Evolutionary conservation across 2,113 vertebrate genomes (phyloP), one percentile per base, ranked within the genome.

Genomic region (Mesocricetus auratus): DNA sequence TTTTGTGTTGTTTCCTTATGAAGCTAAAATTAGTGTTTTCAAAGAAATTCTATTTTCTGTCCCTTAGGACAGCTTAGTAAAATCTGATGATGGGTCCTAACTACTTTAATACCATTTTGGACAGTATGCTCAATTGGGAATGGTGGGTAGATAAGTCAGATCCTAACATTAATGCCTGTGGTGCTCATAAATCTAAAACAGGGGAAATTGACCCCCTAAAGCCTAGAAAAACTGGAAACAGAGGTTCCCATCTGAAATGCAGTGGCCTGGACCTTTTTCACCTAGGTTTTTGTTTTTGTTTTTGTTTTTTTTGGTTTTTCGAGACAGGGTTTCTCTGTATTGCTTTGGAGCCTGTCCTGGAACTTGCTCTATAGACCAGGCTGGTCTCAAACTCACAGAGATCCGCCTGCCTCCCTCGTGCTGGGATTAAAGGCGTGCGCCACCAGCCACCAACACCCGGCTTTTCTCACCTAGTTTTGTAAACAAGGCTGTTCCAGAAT

Each of bases 11-110:
- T n/a, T 56, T 36, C 50, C 50, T 21, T 79, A 56, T 79, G 17
- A 79, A 56, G 50, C 47, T n/a, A 19, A 56, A 53, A 79, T 79
- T 79, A 7, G 33, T 81, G 33, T 81, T 81, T 58, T 81, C 53
- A 79, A 79, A 78, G 75, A 53, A 78, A 56, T 58, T 81, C 78
- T 69, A 56, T 81, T 86, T 90, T 96, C 64, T 94, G 45, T 90
- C 73, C n/a, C 22, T 47, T 11, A 39, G 64, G 68, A 19, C 24
- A 90, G 69, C 13, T 82, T 26, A 4, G 17, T 89, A 89, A 89
- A 62, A 56, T 22, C 58, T 33, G n/a, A 42, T 31, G 33, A 64
- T n/a, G 15, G 71, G 45, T 78, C 60, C 60, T 16, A 33, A 89
- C 50, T 19, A 83, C 12, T 9, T 47, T 53, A 62, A 33, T 31